These are phyloP conservation scores for Tachina lurida DNA, from an alignment of 2,888 invertebrate genomes.

Conservation along the genomic window DNA sequence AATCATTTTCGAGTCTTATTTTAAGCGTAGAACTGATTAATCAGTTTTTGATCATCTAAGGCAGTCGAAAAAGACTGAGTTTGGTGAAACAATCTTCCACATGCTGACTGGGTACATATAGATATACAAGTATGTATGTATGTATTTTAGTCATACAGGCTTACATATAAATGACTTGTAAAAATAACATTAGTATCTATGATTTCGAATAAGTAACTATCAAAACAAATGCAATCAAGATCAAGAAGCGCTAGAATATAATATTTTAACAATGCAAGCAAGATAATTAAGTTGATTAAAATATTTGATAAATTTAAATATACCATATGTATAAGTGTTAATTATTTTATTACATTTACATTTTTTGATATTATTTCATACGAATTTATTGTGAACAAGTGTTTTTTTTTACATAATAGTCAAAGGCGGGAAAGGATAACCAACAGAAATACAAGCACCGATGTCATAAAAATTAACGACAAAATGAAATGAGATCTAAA, in stretches of 20 bases:
- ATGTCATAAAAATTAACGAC: no score
- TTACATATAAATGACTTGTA: neutral
- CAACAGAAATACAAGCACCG: no score
- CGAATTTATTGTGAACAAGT: no score
- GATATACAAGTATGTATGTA: neutral
- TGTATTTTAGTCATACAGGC: neutral
- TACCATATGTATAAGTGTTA: neutral
- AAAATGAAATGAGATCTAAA: no score
- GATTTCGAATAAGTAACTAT: neutral
- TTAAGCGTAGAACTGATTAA: no score
- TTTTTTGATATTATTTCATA: neutral
- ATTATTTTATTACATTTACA: conserved; percentile 4
- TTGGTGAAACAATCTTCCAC: no score
- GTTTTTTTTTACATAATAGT: no score
- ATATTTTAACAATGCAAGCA: neutral
- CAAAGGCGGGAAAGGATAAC: no score
- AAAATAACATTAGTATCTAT: neutral
- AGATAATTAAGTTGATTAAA: conserved; percentile 14
- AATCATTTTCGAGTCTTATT: no score
- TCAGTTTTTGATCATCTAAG: no score
- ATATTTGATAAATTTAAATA: conserved; percentile 25
- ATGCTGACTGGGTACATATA: no score
- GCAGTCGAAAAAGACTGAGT: no score
- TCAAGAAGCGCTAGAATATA: conserved; percentile 19
- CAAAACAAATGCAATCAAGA: conserved; percentile 40